Evolutionary conservation across 2,113 vertebrate species (phyloP).

Genomic region (Calidris pugnax): DNA sequence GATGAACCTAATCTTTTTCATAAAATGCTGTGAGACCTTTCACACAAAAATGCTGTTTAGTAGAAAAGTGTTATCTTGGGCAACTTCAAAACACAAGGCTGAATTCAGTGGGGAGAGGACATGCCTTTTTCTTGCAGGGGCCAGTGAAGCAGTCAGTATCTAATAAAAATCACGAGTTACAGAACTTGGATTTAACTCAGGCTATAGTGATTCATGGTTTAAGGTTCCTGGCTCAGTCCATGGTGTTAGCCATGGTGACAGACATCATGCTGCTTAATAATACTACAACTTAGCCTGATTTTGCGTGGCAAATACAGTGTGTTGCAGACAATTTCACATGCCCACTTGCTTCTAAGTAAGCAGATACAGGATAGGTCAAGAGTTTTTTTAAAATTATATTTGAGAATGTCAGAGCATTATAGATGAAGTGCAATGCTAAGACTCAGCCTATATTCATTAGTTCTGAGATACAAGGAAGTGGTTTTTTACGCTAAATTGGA

Average conservation of each 20-base stretch:
- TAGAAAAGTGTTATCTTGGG: not conserved
- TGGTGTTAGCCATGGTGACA: constrained; percentile 1
- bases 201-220: constrained; percentile 46
- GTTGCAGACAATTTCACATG: not conserved
- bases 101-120: not conserved
- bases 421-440: not conserved
- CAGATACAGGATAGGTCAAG: not conserved
- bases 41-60: not conserved
- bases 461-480: constrained; percentile 23
- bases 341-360: not conserved
- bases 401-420: not conserved
- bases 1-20: not conserved
- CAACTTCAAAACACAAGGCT: not conserved
- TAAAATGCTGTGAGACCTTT: not conserved
- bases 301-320: not conserved
- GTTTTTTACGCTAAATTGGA: constrained; percentile 28
- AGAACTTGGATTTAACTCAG: constrained; percentile 22
- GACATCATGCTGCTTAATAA: constrained; percentile 33
- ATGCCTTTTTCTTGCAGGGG: not conserved
- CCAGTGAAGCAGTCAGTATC: not conserved
- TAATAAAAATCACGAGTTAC: not conserved
- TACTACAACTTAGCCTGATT: not conserved
- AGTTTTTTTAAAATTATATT: not conserved
- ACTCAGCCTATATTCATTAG: not conserved
- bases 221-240: constrained; percentile 23